Conservation (phyloP, 2,797 vertebrate species). For the Ambastaia sidthimunki region DNA sequence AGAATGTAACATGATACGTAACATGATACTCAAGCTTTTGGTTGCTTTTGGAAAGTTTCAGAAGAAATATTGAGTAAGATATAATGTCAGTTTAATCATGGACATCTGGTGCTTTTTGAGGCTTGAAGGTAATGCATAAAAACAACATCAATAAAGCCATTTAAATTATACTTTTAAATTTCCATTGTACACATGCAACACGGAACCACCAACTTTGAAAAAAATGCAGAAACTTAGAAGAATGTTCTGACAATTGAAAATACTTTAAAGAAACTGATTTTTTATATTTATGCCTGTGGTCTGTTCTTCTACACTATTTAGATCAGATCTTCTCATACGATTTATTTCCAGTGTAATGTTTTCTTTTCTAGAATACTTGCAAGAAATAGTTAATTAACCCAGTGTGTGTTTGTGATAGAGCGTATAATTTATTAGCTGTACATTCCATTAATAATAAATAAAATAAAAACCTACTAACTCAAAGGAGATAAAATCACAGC, state of each 20-base stretch:
- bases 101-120: constrained; percentile 27
- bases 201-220: not conserved
- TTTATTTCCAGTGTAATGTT: too few species aligned
- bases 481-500: not conserved
- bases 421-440: not conserved
- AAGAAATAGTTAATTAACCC: not conserved
- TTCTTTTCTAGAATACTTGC: too few species aligned
- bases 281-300: not conserved
- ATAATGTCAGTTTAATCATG: constrained; percentile 48
- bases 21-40: constrained; percentile 12
- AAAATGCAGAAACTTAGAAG: not conserved
- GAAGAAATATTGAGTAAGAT: constrained; percentile 32
- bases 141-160: not conserved
- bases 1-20: not conserved
- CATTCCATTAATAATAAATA: too few species aligned
- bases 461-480: not conserved
- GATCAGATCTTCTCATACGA: not conserved
- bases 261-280: not conserved
- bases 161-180: not conserved
- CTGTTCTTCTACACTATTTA: not conserved
- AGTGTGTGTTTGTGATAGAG: not conserved
- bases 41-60: constrained; percentile 20
- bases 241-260: not conserved
- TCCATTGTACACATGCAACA: not conserved
- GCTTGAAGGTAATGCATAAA: constrained; percentile 7